phyloP scores from a whole-genome alignment of 2,888 invertebrate genomes.

The Nasonia oneida region DNA sequence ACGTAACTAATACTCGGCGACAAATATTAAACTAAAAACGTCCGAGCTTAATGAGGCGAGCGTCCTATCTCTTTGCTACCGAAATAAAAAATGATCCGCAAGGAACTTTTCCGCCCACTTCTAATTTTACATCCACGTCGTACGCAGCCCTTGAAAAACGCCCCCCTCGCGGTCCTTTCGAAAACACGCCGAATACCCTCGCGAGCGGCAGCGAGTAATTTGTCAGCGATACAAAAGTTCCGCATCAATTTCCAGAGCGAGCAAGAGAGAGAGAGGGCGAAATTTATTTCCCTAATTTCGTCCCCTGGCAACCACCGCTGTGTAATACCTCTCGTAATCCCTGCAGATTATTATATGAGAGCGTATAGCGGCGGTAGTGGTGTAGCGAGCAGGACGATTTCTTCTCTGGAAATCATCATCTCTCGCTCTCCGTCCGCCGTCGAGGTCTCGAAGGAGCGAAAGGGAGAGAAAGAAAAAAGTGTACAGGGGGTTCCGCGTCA shows the following conservation, averaged over 20 bases:
- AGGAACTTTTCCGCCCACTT: not conserved
- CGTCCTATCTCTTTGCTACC: not conserved
- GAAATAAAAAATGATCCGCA: constrained; percentile 5
- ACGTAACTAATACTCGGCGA: not conserved
- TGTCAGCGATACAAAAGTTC: constrained; percentile 56
- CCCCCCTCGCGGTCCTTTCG: constrained; percentile 19
- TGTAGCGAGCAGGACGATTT: constrained; percentile 43
- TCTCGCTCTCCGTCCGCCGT: not conserved
- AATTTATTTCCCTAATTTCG: constrained; percentile 62
- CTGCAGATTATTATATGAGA: constrained; percentile 60
- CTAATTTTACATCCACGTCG: constrained; percentile 2
- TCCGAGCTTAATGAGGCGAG: not conserved
- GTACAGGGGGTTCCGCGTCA: constrained; percentile 31
- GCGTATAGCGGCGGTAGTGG: constrained; percentile 12
- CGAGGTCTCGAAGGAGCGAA: constrained; percentile 30
- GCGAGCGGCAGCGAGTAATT: constrained; percentile 42
- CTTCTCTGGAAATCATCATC: constrained; percentile 39
- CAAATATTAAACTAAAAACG: constrained; percentile 3
- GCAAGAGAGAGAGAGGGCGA: constrained; percentile 13
- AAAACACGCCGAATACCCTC: constrained; percentile 5
- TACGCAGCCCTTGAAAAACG: constrained; percentile 6
- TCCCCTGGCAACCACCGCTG: constrained; percentile 20
- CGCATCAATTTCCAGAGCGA: not conserved
- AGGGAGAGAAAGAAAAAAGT: not conserved
- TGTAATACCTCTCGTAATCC: constrained; percentile 56